Conservation (phyloP, 2,113 vertebrate genomes). For the Chiloscyllium plagiosum region DNA sequence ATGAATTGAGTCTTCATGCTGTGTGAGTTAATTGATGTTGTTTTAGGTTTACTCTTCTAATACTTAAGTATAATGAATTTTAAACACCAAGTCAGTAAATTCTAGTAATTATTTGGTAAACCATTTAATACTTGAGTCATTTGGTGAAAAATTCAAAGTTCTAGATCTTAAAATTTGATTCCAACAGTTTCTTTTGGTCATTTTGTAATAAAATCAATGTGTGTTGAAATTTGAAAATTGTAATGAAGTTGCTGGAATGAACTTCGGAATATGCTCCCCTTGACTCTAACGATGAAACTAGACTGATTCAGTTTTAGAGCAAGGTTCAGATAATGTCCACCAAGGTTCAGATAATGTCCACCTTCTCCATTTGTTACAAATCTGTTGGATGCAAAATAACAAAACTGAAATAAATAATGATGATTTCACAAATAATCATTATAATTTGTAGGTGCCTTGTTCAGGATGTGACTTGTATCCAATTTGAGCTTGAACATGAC, state of each 20-base stretch:
- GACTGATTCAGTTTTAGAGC: neutral
- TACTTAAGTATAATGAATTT: neutral
- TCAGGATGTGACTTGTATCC: neutral
- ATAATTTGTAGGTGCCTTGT: neutral
- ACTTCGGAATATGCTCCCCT: too few relatives aligned
- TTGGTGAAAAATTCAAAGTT: neutral
- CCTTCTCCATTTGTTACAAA: neutral
- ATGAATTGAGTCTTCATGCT: neutral
- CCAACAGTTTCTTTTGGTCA: neutral
- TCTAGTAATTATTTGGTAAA: neutral
- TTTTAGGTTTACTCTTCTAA: neutral
- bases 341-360: neutral
- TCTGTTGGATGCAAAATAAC: neutral
- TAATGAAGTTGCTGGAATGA: neutral
- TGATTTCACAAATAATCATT: neutral
- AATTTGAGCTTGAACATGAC: neutral
- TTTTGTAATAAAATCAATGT: neutral
- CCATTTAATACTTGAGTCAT: neutral
- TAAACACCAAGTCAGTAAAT: neutral
- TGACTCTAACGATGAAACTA: neutral
- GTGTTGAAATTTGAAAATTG: neutral
- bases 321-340: too few relatives aligned
- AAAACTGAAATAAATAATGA: neutral
- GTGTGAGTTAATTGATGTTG: neutral
- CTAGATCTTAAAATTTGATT: neutral